These are phyloP conservation scores for Channallabes apus DNA, from an alignment of 2,797 vertebrate species.

Conservation along the genomic window DNA sequence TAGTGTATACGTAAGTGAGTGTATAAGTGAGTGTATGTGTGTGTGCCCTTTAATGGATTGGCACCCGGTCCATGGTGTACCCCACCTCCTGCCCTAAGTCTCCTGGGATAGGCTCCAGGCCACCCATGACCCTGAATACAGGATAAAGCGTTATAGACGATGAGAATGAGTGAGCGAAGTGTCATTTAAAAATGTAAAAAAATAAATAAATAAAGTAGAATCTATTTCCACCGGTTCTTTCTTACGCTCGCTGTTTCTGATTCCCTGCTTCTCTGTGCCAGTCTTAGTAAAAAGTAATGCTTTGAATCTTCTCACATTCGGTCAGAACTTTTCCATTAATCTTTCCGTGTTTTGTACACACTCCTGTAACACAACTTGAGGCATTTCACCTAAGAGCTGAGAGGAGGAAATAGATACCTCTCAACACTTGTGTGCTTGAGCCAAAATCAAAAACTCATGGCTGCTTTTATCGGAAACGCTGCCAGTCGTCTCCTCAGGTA, in stretches of 20 bases:
- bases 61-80: too few species aligned
- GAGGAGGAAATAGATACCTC: slow-evolving; percentile 38
- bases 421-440: slow-evolving; percentile 41
- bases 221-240: neutral
- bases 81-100: too few species aligned
- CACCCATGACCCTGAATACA: too few species aligned
- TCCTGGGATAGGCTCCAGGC: too few species aligned
- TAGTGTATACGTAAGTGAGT: too few species aligned
- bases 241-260: neutral
- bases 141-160: too few species aligned
- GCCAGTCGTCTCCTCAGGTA: slow-evolving; percentile 55
- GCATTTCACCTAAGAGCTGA: slow-evolving; percentile 42
- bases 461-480: neutral
- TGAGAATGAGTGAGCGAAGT: neutral
- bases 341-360: neutral
- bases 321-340: neutral
- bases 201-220: too few species aligned
- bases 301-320: neutral
- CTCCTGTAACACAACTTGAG: slow-evolving; percentile 47
- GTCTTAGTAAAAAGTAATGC: neutral
- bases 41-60: too few species aligned
- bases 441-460: slow-evolving; percentile 8
- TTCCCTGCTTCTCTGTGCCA: neutral
- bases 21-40: too few species aligned
- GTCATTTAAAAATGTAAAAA: neutral